These are phyloP conservation scores for Isurus oxyrinchus DNA, from an alignment of 2,113 vertebrate species.

Conservation along the genomic window DNA sequence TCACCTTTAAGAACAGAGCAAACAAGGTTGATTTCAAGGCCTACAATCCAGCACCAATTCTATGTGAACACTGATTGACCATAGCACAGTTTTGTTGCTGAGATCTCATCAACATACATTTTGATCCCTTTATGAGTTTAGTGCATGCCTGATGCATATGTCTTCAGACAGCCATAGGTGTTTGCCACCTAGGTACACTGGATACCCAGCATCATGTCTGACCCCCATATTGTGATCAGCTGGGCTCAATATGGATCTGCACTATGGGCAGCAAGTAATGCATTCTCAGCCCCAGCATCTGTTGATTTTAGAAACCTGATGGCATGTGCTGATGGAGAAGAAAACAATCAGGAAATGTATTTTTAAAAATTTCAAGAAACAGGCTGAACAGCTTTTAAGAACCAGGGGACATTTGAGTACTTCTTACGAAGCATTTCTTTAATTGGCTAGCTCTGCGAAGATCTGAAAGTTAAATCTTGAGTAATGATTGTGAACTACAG, in stretches of 20 bases:
- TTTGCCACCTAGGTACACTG: background rate
- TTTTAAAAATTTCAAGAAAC: background rate
- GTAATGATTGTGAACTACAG: conserved; percentile 7
- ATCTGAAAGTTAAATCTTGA: background rate
- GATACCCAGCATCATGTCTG: background rate
- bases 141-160: background rate
- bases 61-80: background rate
- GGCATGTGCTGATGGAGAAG: too few relatives aligned
- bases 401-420: background rate
- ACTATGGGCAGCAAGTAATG: background rate
- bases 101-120: background rate
- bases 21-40: background rate
- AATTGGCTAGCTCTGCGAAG: background rate
- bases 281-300: background rate
- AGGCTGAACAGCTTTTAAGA: background rate
- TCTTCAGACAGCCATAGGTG: background rate
- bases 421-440: background rate
- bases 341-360: background rate
- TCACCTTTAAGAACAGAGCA: background rate
- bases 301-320: background rate
- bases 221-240: background rate
- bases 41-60: background rate
- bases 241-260: background rate
- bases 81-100: background rate
- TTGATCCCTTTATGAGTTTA: background rate